These are phyloP conservation scores for Caenorhabditis angaria DNA, from an alignment of 2,888 invertebrate genomes.

Conservation along the genomic window DNA sequence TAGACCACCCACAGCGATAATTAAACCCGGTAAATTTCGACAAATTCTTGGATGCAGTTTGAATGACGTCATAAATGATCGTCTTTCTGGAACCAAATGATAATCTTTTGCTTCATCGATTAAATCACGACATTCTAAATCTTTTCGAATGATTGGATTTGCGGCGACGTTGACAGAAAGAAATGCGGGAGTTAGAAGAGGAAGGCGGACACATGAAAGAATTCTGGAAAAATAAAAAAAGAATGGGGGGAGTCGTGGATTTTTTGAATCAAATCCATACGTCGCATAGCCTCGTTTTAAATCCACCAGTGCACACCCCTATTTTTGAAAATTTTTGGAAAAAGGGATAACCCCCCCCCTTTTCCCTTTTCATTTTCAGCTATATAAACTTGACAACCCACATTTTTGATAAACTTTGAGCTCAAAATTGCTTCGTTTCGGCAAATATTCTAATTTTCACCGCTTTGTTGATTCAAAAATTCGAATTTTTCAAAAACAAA, in stretches of 20 bases:
- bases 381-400: not conserved
- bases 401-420: too few species aligned
- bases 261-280: too few species aligned
- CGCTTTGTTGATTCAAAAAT: too few species aligned
- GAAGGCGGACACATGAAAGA: conserved; percentile 82
- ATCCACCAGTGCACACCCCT: too few species aligned
- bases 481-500: too few species aligned
- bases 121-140: conserved; percentile 75
- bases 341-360: too few species aligned
- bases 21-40: conserved; percentile 76
- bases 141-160: conserved; percentile 77
- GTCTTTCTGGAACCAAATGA: conserved; percentile 85
- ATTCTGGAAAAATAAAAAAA: conserved; percentile 73
- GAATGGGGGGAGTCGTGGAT: too few species aligned
- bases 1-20: conserved; percentile 76
- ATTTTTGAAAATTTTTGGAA: too few species aligned
- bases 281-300: too few species aligned
- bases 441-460: too few species aligned
- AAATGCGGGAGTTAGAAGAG: conserved; percentile 84
- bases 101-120: conserved; percentile 88
- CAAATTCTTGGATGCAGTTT: conserved; percentile 81
- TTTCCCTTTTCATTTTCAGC: not conserved
- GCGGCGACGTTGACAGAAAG: conserved; percentile 79
- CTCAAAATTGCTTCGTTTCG: too few species aligned
- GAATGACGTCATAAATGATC: conserved; percentile 80